phyloP scores from a whole-genome alignment of 2,888 invertebrate genomes.

The Andrena bucephala region DNA sequence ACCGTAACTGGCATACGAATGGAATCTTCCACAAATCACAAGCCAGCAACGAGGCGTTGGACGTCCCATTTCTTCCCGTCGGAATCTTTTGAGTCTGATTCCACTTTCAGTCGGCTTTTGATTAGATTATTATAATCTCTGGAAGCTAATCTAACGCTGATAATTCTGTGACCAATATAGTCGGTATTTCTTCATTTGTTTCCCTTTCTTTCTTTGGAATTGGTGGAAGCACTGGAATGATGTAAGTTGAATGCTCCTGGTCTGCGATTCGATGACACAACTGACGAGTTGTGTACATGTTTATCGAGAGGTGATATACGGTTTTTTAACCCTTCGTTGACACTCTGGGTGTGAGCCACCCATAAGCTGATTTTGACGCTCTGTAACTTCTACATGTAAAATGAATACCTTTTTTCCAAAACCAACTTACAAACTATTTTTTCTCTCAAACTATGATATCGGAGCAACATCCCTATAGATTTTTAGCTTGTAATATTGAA shows the following conservation, averaged over 20 bases:
- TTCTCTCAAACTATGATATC: too few relatives aligned
- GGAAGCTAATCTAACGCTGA: slow-evolving; percentile 20
- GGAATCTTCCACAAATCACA: slow-evolving; percentile 25
- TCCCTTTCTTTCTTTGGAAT: background rate
- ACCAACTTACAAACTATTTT: too few relatives aligned
- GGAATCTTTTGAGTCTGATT: slow-evolving; percentile 17
- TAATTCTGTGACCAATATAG: slow-evolving; percentile 14
- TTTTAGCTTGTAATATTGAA: too few relatives aligned
- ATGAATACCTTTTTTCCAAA: too few relatives aligned
- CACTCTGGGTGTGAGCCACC: too few relatives aligned
- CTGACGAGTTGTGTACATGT: background rate
- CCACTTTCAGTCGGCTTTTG: background rate
- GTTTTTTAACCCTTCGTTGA: too few relatives aligned
- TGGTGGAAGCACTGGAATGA: slow-evolving; percentile 15
- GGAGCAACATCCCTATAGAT: too few relatives aligned
- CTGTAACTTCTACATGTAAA: too few relatives aligned
- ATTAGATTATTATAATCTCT: slow-evolving; percentile 10
- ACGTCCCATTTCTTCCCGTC: slow-evolving; percentile 6
- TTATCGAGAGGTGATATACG: too few relatives aligned
- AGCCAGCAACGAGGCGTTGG: background rate
- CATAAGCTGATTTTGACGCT: too few relatives aligned
- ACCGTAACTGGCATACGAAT: background rate
- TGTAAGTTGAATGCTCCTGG: slow-evolving; percentile 1
- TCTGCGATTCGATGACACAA: background rate
- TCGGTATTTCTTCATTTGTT: background rate